Evolutionary conservation across 2,113 vertebrate genomes (phyloP), one percentile per base, ranked within the genome.

Genomic region (Brachypteracias leptosomus): DNA sequence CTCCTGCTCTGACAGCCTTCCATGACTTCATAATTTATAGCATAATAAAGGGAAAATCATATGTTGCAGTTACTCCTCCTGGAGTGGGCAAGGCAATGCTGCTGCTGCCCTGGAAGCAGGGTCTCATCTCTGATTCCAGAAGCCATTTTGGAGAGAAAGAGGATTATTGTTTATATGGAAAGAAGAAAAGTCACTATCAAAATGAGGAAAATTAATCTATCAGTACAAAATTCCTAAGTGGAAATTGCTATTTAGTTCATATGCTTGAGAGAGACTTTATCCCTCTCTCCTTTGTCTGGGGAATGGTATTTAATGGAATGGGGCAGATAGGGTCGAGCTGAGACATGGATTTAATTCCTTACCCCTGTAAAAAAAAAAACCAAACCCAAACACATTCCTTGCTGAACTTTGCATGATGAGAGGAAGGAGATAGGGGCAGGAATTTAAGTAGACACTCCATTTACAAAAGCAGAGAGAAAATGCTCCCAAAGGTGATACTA

Each of bases 321-420:
- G 67, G 72, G 52, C 52, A 88, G 81, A 59, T 58, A 55, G 35
- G 77, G 85, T 93, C 51, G 80, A 91, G 72, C 55, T 3, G 3
- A 90, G 65, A 66, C 67, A 61, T 75, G 71, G 85, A 84, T 94
- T 90, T 93, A 91, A 95, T 86, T 93, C 67, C 21, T 91, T 86
- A 88, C 59, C 47, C 81, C 79, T 74, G 4, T 74, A 90, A 72
- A 54, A 22, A 42, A n/a, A 7, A 17, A 24, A 51, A 51, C 19
- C 20, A 51, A 61, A 46, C 9, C 40, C 28, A 17, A 19, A 19
- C 14, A 90, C 28, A n/a, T 92, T 95, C 83, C 72, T 67, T 72
- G 61, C 38, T 80, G 72, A 88, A 44, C 35, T 59, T 73, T 61
- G 29, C 31, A 38, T 2, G 16, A 31, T 20, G 44, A 85, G 76